A percentile compares a stretch with the other conserved stretches of the same genome.
These are phyloP conservation scores for Decapterus maruadsi DNA, from an alignment of 2,797 vertebrate genomes.

Conservation along the genomic window DNA sequence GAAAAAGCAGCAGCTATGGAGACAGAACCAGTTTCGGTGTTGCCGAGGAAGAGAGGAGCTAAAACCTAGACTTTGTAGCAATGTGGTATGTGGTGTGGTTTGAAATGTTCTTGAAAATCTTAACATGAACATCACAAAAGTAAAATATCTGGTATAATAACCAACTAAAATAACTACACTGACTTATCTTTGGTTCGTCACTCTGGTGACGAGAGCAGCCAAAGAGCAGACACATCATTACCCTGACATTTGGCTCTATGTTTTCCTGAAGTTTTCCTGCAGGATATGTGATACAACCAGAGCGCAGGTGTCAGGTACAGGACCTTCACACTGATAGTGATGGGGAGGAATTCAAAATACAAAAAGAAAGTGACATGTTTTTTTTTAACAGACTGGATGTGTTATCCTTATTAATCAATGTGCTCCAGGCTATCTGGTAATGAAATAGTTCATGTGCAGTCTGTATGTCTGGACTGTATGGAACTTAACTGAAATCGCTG, in stretches of 20 bases:
- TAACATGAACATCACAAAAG: not conserved
- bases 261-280: slow-evolving; percentile 32
- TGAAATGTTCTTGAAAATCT: not conserved
- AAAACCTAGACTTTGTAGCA: not conserved
- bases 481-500: not conserved
- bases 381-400: not conserved
- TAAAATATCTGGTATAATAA: too few species aligned
- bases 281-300: slow-evolving; percentile 25
- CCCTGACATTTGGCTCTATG: not conserved
- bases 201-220: not conserved
- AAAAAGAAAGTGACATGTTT: not conserved
- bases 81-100: not conserved
- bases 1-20: not conserved
- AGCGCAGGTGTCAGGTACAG: slow-evolving; percentile 9
- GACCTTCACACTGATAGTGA: not conserved
- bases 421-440: not conserved
- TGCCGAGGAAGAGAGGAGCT: not conserved
- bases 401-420: slow-evolving; percentile 2
- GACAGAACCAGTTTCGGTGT: slow-evolving; percentile 11
- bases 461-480: not conserved
- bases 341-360: slow-evolving; percentile 1
- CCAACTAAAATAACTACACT: too few species aligned
- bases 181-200: too few species aligned
- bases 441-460: not conserved
- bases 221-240: not conserved